A percentile compares a stretch with the other conserved stretches of the same genome.
Evolutionary conservation across 1,140 invertebrate genomes (phyloP).

Genomic region (Trinorchestia longiramus): DNA sequence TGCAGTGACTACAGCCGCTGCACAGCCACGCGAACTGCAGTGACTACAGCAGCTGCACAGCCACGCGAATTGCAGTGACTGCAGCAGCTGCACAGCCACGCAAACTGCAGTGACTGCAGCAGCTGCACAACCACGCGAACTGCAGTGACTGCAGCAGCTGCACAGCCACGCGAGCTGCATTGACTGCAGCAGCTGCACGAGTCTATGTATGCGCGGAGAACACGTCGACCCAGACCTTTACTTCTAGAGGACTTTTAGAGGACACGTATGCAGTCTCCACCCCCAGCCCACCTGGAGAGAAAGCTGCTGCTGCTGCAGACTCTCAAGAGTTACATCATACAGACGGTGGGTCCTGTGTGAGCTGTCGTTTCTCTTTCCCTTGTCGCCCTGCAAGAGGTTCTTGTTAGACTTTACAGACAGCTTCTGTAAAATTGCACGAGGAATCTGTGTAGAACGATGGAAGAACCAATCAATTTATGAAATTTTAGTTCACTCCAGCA

Average conservation of each 20-base stretch:
- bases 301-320: conserved; percentile 10
- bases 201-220: neutral
- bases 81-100: neutral
- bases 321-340: conserved; percentile 33
- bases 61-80: neutral
- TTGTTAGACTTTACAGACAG: neutral
- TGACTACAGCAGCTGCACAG: neutral
- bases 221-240: conserved; percentile 31
- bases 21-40: neutral
- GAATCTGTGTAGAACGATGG: neutral
- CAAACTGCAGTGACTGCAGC: neutral
- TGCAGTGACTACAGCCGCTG: neutral
- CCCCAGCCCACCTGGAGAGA: conserved; percentile 5
- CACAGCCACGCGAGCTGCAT: too few relatives aligned
- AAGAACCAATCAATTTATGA: neutral
- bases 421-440: neutral
- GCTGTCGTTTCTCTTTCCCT: conserved; percentile 30
- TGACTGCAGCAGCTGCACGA: neutral
- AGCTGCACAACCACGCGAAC: neutral
- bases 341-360: neutral
- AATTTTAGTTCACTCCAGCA: neutral
- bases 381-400: neutral
- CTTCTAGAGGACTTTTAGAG: conserved; percentile 45
- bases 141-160: neutral
- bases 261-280: neutral